A percentile compares a stretch with the other conserved stretches of the same genome.
Evolutionary conservation across 2,113 vertebrate species (phyloP).

Genomic region (Thermophis baileyi): DNA sequence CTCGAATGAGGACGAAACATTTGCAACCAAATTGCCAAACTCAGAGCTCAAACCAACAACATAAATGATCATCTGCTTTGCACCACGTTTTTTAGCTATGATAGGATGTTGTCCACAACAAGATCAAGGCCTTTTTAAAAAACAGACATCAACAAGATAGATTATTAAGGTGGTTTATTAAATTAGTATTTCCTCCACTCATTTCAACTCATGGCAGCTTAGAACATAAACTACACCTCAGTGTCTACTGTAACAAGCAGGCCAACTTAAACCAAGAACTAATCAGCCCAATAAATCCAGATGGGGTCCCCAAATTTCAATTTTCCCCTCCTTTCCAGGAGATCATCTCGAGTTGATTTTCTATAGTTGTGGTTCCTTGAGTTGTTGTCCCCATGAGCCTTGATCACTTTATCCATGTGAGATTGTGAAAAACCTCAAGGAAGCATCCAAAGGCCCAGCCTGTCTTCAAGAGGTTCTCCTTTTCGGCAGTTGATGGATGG

Average conservation of each 20-base stretch:
- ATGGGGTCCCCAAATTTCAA: neutral
- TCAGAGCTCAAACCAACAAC: too few species aligned
- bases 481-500: neutral
- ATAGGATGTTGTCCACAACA: neutral
- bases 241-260: neutral
- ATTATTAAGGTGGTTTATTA: neutral
- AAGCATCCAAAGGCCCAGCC: neutral
- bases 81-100: neutral
- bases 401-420: neutral
- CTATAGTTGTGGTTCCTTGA: neutral
- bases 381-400: neutral
- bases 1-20: too few species aligned
- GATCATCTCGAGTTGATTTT: neutral
- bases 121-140: neutral
- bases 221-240: neutral
- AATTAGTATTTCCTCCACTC: neutral
- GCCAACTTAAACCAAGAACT: neutral
- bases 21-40: too few species aligned
- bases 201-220: neutral
- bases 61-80: neutral
- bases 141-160: neutral
- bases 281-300: neutral
- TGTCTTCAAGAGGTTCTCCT: neutral
- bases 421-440: neutral
- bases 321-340: neutral